Evolutionary conservation across 30 jellyfish, hydroid and myxozoan genomes (phyloP).

Genomic region (Pelagia noctiluca): DNA sequence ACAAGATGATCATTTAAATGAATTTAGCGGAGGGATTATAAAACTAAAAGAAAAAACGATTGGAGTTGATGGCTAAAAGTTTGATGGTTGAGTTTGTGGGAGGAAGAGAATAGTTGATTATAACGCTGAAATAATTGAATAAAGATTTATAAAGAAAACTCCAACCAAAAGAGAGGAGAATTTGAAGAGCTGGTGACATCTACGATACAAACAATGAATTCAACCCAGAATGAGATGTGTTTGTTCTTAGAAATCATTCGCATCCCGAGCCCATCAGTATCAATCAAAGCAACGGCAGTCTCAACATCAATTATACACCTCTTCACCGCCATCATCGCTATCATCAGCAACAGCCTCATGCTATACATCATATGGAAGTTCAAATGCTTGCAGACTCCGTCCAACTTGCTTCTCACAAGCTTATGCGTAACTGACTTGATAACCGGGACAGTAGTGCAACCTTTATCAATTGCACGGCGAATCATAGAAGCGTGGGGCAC

Average conservation of each 20-base stretch:
- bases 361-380: slow-evolving; percentile 53
- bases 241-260: slow-evolving; percentile 39
- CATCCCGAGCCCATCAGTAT: slow-evolving; percentile 25
- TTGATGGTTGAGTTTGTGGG: no score
- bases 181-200: neutral
- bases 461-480: slow-evolving; percentile 61
- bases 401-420: slow-evolving; percentile 62
- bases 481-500: slow-evolving; percentile 63
- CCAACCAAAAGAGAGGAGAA: neutral
- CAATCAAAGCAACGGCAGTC: slow-evolving; percentile 54
- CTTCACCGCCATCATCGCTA: slow-evolving; percentile 51
- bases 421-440: slow-evolving; percentile 57
- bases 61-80: no score
- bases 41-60: no score
- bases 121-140: no score
- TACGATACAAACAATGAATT: neutral
- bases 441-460: slow-evolving; percentile 66
- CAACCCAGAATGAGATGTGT: slow-evolving; percentile 26
- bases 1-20: no score
- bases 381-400: slow-evolving; percentile 67
- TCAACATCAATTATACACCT: slow-evolving; percentile 45
- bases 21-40: no score
- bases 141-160: no score
- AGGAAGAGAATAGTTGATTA: no score
- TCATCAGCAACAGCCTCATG: slow-evolving; percentile 58